Evolutionary conservation across 1,140 invertebrate genomes (phyloP).

Genomic region (Bradynema listronoti): DNA sequence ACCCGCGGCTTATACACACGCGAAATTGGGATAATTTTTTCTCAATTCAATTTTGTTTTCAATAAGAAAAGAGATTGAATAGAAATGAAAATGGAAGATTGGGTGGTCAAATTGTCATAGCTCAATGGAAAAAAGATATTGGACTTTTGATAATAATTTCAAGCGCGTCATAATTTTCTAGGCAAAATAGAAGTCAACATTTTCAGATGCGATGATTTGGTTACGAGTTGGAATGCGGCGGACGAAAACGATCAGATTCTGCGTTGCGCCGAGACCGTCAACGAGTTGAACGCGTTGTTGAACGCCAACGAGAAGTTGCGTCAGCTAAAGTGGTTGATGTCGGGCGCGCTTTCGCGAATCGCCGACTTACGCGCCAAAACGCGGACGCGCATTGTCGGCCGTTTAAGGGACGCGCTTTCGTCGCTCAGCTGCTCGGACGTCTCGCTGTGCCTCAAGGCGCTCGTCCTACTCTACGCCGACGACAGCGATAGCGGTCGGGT

Average conservation of each 20-base stretch:
- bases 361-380: conserved; percentile 31
- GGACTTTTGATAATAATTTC: not conserved
- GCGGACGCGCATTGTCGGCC: conserved; percentile 24
- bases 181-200: no score
- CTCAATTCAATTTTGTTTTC: conserved; percentile 4
- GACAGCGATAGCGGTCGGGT: no score
- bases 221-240: conserved; percentile 26
- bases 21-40: no score
- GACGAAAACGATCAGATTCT: conserved; percentile 37
- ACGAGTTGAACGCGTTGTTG: conserved; percentile 31
- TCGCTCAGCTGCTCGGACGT: conserved; percentile 21
- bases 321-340: conserved; percentile 35
- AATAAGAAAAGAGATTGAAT: not conserved
- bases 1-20: no score
- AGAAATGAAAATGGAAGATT: not conserved
- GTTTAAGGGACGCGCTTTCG: conserved; percentile 29
- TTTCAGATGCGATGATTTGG: conserved; percentile 44
- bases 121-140: no score
- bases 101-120: not conserved
- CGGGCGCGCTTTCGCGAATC: conserved; percentile 36
- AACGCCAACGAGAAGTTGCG: conserved; percentile 39
- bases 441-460: conserved; percentile 13
- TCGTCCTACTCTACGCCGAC: conserved; percentile 1
- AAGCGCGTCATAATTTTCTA: not conserved
- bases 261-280: conserved; percentile 26